Evolutionary conservation across 1,140 invertebrate genomes (phyloP), one percentile per base, ranked within the genome.

Genomic region (Bathynomus jamesi): DNA sequence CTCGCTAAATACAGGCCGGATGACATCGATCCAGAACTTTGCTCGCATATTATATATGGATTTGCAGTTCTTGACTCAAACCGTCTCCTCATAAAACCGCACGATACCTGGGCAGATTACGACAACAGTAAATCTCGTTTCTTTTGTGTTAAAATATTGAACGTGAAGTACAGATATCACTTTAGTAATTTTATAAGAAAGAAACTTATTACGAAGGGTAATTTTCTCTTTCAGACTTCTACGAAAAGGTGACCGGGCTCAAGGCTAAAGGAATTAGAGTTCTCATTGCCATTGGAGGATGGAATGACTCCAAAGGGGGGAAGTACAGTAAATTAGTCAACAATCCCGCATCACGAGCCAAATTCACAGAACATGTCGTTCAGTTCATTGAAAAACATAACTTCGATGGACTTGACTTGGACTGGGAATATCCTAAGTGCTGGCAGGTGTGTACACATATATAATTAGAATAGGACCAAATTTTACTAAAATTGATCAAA

Each of bases 1-100:
- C 99, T 97, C 0, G 88, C 97, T 74, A 93, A 94, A 79, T 97
- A 99, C 83, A 99, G 99, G 88, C 96, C 88, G 2, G 85, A 87
- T 70, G 85, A 89, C 80, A 86, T 91, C 7, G 87, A 91, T 75
- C 80, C 85, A 0, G 81, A 82, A 10, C 82, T 90, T 7, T 91
- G 90, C 78, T 90, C 89, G 0, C 90, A 91, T 79, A 87, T 91
- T 46, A 85, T 89, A 24, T 91, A 91, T 79, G 85, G 88, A 3
- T 92, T 90, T 83, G 88, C 88, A 10, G 86, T 87, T 30, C 81
- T 90, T 3, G 85, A 89, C 76, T 77, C 81, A 0, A 80, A 83
- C 24, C 82, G 82, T 24, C 81, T 87, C 40, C 84, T 83, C 8
- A 84, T 89, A 13, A 85, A 85, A 61, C 82, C 87, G 21, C 76